Evolutionary conservation across 2,888 invertebrate species (phyloP), one percentile per base, ranked within the genome.

Genomic region (Leistus spinibarbis): DNA sequence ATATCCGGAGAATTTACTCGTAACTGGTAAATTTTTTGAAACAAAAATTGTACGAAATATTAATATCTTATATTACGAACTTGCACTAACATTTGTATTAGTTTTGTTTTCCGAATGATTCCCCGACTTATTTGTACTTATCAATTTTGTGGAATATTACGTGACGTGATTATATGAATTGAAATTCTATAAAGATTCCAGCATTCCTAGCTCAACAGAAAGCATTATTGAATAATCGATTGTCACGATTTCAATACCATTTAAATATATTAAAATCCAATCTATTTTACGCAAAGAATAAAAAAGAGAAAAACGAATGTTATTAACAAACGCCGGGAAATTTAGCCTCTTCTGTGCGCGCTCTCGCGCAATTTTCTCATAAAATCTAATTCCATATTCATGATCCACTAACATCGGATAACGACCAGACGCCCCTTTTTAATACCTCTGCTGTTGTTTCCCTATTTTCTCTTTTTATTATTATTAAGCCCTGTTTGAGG

Each of bases 361-460:
- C 19, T 23, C 17, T 72, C 53, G 19, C 20, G 65, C 57, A 54
- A 71, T 71, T 71, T 71, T 54, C 71, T 71, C 64, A 65, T 72
- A 57, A 72, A 72, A 57, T 65, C 66, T 72, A 65, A 65, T 65
- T 72, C 72, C 72, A 66, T 72, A 72, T 72, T 72, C 72, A 72
- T 72, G 40, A n/a, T 27, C 19, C 5, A 9, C 10, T 20, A 2
- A 4, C 64, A 24, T 24, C 24, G 17, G 22, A 64, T 40, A 40
- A 40, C 40, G 40, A 24, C 23, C 24, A 16, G 64, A 23, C 64
- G 22, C n/a, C 56, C 24, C 24, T 64, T 64, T 64, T 64, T 64
- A 64, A 64, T 64, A 64, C 64, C 16, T 23, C 24, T 23, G 24
- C 9, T 64, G 23, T 16, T 4, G 19, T 57, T 57, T 57, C 19